Percentiles rank a stretch among this genome's conserved stretches.
These are phyloP conservation scores for Auanema freiburgensis DNA, from an alignment of 2,888 invertebrate species.

Conservation along the genomic window DNA sequence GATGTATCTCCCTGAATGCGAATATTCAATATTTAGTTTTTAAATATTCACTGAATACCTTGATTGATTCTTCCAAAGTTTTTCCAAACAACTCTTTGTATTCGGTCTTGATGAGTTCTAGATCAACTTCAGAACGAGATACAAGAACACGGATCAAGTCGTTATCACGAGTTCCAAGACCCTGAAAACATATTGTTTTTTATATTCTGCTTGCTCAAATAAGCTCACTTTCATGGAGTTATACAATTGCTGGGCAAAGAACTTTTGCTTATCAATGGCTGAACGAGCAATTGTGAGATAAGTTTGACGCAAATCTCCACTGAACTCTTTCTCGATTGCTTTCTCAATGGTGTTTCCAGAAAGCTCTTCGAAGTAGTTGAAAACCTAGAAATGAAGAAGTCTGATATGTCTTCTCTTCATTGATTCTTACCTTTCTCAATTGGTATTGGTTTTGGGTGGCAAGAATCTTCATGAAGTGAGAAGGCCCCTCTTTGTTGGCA, in stretches of 20 bases:
- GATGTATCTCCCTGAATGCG: constrained; percentile 20
- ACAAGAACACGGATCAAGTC: constrained; percentile 55
- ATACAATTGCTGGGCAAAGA: constrained; percentile 59
- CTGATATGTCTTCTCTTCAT: neutral
- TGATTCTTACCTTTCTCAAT: constrained; percentile 40
- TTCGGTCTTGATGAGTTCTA: constrained; percentile 81
- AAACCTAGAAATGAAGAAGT: constrained; percentile 25
- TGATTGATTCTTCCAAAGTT: constrained; percentile 40
- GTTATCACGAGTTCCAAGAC: constrained; percentile 54
- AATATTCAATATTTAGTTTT: neutral
- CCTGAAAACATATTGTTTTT: constrained; percentile 25
- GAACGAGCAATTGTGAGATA: constrained; percentile 41
- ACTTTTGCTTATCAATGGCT: constrained; percentile 51
- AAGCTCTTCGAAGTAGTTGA: constrained; percentile 44
- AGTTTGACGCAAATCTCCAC: constrained; percentile 48
- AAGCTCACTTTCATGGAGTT: constrained; percentile 55
- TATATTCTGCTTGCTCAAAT: neutral
- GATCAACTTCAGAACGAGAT: constrained; percentile 69
- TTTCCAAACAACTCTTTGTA: constrained; percentile 69
- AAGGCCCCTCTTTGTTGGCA: constrained; percentile 35
- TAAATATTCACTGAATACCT: constrained; percentile 7
- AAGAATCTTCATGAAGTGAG: constrained; percentile 49
- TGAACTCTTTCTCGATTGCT: constrained; percentile 56
- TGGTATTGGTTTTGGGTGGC: constrained; percentile 53
- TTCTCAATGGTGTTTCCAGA: constrained; percentile 45